Evolutionary conservation across 92 coral and sea anemone genomes (phyloP).

Genomic region (Porites lobata): DNA sequence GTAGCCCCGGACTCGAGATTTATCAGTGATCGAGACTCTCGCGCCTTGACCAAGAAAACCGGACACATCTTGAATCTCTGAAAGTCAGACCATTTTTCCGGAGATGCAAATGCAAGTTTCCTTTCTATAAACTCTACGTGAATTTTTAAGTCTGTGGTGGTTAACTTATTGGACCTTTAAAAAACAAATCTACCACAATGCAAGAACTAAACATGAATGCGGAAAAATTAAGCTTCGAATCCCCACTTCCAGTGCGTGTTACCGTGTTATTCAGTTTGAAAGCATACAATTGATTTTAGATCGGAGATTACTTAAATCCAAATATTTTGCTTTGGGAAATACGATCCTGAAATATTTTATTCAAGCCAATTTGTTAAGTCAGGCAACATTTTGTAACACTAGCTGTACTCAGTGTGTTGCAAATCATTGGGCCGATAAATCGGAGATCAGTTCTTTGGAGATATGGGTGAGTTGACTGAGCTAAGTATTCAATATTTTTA

Average conservation of each 20-base stretch:
- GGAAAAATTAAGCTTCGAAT: too few relatives aligned
- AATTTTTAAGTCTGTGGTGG: background rate
- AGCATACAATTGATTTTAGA: conserved; percentile 19
- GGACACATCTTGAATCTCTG: too few relatives aligned
- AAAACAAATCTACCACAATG: background rate
- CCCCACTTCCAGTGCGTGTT: background rate
- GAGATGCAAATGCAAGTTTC: background rate
- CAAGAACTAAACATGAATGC: background rate
- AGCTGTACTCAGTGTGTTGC: conserved; percentile 16
- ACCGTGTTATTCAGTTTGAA: background rate
- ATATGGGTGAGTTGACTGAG: background rate
- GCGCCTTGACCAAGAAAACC: too few relatives aligned
- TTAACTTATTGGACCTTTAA: too few relatives aligned
- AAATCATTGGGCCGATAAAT: background rate
- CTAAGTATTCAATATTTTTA: background rate
- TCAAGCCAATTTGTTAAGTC: conserved; percentile 9
- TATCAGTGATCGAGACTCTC: too few relatives aligned
- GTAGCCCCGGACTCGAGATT: too few relatives aligned
- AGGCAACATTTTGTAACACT: background rate
- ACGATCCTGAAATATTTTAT: conserved; percentile 10
- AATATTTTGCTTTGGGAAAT: conserved; percentile 42
- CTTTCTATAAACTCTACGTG: background rate
- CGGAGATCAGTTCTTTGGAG: background rate
- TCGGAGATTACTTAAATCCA: conserved; percentile 4
- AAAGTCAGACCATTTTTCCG: background rate